Evolutionary conservation across 1,140 invertebrate genomes (phyloP), one percentile per base, ranked within the genome.

Genomic region (Drosophila micromelanica): DNA sequence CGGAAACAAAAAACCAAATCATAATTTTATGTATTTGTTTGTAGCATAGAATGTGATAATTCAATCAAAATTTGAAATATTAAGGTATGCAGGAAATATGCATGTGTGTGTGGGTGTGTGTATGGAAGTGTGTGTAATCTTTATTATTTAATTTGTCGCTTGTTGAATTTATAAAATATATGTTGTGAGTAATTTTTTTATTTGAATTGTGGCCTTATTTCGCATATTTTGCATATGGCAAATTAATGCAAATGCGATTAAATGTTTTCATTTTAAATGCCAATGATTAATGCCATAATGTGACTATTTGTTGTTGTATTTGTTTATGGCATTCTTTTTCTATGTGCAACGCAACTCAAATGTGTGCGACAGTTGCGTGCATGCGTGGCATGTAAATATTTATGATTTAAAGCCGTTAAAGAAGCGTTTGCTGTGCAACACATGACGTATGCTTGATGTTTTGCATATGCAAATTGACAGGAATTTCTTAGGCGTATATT

Each of bases 241-340:
- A 80, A 77, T 80, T 73, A 62, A 78, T 86, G 81, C 69, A 85
- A 85, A 85, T 80, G 45, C 73, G 74, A 85, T 85, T 86, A 85
- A 85, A 86, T 85, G 65, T 74, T 86, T 73, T 80, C 65, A 65
- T 68, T 77, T 77, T 17, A 70, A 73, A 55, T 65, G 56, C 70
- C 43, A 30, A 49, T 73, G 71, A 69, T 73, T 73, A 73, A 69
- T 51, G 49, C 64, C 56, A 70, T 63, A 73, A 73, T 73, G 65
- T 69, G 64, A 69, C 64, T 68, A 69, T 73, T 56, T 69, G 56
- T 69, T 49, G 30, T 23, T 68, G 9, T 15, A 43, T 40, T 55
- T 27, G 27, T 6, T 62, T 45, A 45, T 61, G 56, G 46, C 38
- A 59, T 54, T 42, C 13, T 13, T 32, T 35, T 20, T n/a, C 27